Percentiles rank a stretch among this genome's conserved stretches.
Conservation (phyloP, 92 coral and sea anemone genomes). For the Zoanthus solanderi region DNA sequence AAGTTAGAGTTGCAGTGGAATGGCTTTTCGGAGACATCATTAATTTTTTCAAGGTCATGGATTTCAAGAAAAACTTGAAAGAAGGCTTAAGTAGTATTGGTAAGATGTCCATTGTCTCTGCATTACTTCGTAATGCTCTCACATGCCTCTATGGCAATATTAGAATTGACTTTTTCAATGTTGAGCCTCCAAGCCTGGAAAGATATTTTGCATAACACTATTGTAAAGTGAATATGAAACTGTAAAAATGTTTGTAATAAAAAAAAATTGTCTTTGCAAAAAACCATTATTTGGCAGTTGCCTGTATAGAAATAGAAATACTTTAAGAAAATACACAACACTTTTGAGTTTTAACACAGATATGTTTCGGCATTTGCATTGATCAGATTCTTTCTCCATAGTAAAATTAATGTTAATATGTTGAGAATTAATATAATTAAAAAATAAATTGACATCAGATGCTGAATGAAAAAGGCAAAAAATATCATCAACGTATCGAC, state of each 20-base stretch:
- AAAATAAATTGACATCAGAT: too few species aligned
- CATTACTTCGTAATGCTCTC: neutral
- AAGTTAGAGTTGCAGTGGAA: slow-evolving; percentile 12
- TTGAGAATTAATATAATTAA: too few species aligned
- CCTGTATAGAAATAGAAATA: slow-evolving; percentile 5
- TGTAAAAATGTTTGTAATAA: neutral
- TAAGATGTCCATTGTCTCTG: slow-evolving; percentile 48
- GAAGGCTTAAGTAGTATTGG: slow-evolving; percentile 45
- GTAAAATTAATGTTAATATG: too few species aligned
- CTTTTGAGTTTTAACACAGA: too few species aligned
- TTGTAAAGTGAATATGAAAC: neutral
- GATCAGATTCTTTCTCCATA: too few species aligned
- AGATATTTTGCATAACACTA: slow-evolving; percentile 38
- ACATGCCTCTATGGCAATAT: slow-evolving; percentile 47
- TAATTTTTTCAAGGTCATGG: slow-evolving; percentile 2
- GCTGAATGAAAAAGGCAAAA: too few species aligned
- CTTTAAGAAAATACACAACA: neutral
- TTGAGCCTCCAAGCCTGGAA: slow-evolving; percentile 51
- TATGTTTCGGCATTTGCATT: too few species aligned
- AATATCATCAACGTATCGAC: too few species aligned
- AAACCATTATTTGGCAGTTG: neutral
- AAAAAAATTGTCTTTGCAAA: neutral
- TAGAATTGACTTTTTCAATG: slow-evolving; percentile 38
- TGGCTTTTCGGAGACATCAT: slow-evolving; percentile 16
- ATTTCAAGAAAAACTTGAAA: neutral